These are phyloP conservation scores for Nettapus auritus DNA, from an alignment of 2,113 vertebrate genomes.

Conservation along the genomic window DNA sequence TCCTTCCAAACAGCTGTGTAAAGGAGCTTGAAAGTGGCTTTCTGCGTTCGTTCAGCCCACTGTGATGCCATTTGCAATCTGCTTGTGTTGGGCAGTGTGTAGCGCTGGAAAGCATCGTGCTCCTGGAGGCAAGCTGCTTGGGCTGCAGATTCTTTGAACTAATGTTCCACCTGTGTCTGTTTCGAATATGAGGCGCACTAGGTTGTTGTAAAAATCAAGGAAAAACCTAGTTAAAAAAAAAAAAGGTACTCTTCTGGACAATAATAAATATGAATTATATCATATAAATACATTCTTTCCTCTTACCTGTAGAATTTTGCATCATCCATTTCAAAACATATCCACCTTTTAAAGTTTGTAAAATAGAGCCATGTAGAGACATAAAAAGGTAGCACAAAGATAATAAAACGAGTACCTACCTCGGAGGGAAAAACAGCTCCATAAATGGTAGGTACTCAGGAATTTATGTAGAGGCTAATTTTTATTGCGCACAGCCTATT, in stretches of 20 bases:
- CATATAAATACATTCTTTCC: not conserved
- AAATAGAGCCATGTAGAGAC: not conserved
- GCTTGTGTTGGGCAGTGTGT: fast-evolving
- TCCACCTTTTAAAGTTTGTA: not conserved
- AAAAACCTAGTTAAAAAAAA: not conserved
- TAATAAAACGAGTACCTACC: not conserved
- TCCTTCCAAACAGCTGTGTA: not conserved
- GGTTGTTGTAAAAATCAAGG: not conserved
- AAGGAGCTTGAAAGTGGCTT: not conserved
- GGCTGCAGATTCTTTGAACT: not conserved
- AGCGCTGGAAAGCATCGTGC: fast-evolving
- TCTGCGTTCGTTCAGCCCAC: fast-evolving
- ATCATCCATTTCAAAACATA: not conserved
- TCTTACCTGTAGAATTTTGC: not conserved
- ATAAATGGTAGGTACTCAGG: not conserved
- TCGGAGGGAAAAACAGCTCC: not conserved
- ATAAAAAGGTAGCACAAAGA: not conserved
- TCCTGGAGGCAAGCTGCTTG: not conserved
- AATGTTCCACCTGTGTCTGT: not conserved
- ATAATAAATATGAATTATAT: not conserved
- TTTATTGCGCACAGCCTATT: not conserved
- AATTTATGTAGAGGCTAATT: not conserved
- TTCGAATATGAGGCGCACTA: not conserved
- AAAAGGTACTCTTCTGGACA: not conserved
- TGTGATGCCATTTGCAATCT: fast-evolving